phyloP scores from a whole-genome alignment of 2,113 vertebrate species.

The Dryoscopus gambensis region DNA sequence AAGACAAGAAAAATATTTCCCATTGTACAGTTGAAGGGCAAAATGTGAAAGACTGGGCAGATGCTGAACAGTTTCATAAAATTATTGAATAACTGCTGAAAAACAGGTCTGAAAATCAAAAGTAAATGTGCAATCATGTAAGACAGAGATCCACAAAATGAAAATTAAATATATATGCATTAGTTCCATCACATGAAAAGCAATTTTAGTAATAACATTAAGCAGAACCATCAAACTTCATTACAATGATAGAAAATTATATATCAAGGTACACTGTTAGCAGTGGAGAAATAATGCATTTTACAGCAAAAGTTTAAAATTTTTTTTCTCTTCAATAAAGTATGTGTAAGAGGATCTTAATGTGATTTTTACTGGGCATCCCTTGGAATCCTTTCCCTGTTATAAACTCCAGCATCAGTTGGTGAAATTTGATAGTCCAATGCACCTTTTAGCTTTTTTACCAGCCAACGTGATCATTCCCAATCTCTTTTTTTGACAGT shows the following conservation, averaged over 20 bases:
- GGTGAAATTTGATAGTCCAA: not conserved
- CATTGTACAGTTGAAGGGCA: not conserved
- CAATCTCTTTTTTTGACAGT: not conserved
- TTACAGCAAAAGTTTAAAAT: not conserved
- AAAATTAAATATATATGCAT: not conserved
- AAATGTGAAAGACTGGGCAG: not conserved
- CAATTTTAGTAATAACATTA: not conserved
- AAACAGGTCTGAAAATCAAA: not conserved
- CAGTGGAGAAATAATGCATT: not conserved
- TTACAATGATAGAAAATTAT: not conserved
- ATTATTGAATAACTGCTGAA: not conserved
- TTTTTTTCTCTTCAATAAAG: not conserved
- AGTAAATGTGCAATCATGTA: not conserved
- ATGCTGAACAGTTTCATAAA: not conserved
- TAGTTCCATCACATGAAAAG: not conserved
- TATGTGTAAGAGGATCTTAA: not conserved
- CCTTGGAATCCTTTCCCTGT: not conserved
- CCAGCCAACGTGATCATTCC: not conserved
- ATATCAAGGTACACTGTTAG: not conserved
- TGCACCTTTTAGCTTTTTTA: not conserved
- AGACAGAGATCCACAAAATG: not conserved
- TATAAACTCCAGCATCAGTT: not conserved
- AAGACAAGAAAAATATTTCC: not conserved
- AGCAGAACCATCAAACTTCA: slow-evolving; percentile 16
- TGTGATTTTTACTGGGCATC: not conserved